Conservation (phyloP, 64 coral and sea anemone genomes). For the Actinia tenebrosa region DNA sequence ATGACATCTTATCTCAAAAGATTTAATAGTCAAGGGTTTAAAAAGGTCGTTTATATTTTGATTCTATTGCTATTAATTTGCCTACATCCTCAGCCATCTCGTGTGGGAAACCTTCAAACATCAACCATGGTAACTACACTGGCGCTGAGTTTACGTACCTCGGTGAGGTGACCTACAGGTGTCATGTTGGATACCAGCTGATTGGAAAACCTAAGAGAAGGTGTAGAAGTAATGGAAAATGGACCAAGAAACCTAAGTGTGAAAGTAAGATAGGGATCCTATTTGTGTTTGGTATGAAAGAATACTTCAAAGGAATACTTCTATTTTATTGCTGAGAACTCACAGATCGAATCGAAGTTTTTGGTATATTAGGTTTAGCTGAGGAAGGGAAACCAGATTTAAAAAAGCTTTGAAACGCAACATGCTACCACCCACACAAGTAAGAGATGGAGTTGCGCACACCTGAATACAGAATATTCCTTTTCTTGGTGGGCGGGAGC, state of each 20-base stretch:
- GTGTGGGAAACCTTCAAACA: slow-evolving; percentile 30
- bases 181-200: slow-evolving; percentile 58
- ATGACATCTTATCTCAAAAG: background rate
- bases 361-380: too few relatives aligned
- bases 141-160: background rate
- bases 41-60: background rate
- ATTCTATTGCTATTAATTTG: background rate
- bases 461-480: too few relatives aligned
- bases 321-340: too few relatives aligned
- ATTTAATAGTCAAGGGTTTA: background rate
- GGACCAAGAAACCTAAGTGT: slow-evolving; percentile 62
- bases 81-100: background rate
- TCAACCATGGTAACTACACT: slow-evolving; percentile 8
- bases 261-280: slow-evolving; percentile 19
- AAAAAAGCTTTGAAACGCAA: too few relatives aligned
- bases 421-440: too few relatives aligned
- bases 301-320: too few relatives aligned
- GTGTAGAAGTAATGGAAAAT: slow-evolving; percentile 56
- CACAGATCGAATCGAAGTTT: too few relatives aligned
- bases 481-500: too few relatives aligned
- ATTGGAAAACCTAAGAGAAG: background rate
- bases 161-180: slow-evolving; percentile 35
- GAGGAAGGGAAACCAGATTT: too few relatives aligned
- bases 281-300: too few relatives aligned
- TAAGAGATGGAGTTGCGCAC: too few relatives aligned